Conservation (phyloP, 2,113 vertebrate species). For the Podarcis cretensis region DNA sequence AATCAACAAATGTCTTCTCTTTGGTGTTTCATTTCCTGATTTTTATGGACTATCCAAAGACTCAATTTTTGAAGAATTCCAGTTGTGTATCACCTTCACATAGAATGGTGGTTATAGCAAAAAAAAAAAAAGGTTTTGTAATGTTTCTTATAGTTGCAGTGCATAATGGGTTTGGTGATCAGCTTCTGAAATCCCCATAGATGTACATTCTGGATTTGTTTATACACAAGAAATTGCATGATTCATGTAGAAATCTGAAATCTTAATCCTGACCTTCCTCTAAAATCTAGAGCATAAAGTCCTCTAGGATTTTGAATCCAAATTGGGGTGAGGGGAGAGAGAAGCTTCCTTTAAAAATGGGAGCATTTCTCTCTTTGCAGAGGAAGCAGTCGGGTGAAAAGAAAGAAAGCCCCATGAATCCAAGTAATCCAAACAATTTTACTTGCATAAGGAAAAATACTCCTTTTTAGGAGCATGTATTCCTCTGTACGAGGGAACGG, state of each 20-base stretch:
- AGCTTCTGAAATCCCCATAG: too few species aligned
- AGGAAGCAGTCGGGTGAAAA: too few species aligned
- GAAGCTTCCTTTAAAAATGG: too few species aligned
- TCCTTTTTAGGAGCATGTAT: too few species aligned
- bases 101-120: accelerated
- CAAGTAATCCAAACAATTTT: too few species aligned
- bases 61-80: background rate
- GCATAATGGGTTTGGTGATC: background rate
- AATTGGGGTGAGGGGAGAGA: too few species aligned
- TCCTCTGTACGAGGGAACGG: too few species aligned
- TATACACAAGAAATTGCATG: background rate
- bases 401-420: too few species aligned
- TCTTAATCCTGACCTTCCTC: background rate
- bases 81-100: background rate
- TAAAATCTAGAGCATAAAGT: background rate
- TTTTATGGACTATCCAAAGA: too few species aligned
- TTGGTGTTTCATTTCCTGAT: background rate
- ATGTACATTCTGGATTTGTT: background rate
- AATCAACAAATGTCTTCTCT: background rate
- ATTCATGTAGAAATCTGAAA: background rate
- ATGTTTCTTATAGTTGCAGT: background rate
- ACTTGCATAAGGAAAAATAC: too few species aligned
- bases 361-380: too few species aligned
- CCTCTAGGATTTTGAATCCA: too few species aligned
- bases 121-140: background rate